Evolutionary conservation across 2,888 invertebrate species (phyloP).

Genomic region (Mesopsocus fuscifrons): DNA sequence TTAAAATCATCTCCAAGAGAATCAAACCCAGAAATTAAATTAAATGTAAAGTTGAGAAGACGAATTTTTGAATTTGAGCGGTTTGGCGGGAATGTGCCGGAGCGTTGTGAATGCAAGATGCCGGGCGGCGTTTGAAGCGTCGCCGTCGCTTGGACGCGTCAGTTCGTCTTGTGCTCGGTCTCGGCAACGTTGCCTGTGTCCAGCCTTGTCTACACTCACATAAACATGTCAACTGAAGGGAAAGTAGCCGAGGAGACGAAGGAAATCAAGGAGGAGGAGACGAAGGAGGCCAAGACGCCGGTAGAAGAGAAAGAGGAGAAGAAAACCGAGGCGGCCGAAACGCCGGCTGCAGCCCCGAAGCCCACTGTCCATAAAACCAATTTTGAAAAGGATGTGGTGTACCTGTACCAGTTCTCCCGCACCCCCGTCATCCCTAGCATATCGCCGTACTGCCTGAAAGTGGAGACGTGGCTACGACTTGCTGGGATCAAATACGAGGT

Average conservation of each 20-base stretch:
- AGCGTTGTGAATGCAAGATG: too few relatives aligned
- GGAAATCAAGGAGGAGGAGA: constrained; percentile 34
- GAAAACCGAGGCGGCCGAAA: constrained; percentile 26
- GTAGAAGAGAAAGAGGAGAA: constrained; percentile 22
- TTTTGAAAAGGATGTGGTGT: constrained; percentile 82
- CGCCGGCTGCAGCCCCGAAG: constrained; percentile 50
- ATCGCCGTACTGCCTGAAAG: constrained; percentile 86
- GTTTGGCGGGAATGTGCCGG: too few relatives aligned
- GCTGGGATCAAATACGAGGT: constrained; percentile 89
- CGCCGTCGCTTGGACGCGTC: too few relatives aligned
- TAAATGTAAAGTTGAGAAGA: too few relatives aligned
- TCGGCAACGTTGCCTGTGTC: too few relatives aligned
- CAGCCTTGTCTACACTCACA: too few relatives aligned
- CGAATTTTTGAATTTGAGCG: too few relatives aligned
- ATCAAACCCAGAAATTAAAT: too few relatives aligned
- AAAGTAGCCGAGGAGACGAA: constrained; percentile 45
- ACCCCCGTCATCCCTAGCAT: constrained; percentile 76
- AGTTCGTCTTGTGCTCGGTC: too few relatives aligned
- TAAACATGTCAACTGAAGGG: constrained; percentile 68
- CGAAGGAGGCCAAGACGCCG: constrained; percentile 31
- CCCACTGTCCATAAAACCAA: constrained; percentile 64
- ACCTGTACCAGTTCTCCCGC: constrained; percentile 84
- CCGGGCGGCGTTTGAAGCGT: too few relatives aligned
- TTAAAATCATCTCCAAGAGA: too few relatives aligned
- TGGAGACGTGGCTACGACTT: constrained; percentile 87